Base-by-base conservation (phyloP, 2,113 vertebrate genomes). In the Mobula hypostoma region DNA sequence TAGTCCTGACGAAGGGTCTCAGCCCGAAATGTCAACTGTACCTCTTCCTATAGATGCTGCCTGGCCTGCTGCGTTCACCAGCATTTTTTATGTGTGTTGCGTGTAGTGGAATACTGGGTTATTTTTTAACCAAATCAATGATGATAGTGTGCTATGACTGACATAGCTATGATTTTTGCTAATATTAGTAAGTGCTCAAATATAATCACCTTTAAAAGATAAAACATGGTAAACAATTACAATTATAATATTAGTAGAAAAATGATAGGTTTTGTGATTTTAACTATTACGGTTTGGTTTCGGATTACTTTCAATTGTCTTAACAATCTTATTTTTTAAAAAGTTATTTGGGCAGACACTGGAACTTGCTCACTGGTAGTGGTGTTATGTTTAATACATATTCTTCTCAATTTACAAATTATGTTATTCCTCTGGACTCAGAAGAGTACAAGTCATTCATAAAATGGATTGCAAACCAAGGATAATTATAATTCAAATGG, bases 401-500 rank as follows among this genome's bases (percentile, higher is more conserved):
- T 63, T 29, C 56, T 87, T 12, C 61, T 15, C 83, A 87, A 63
- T 63, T 87, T 27, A 61, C 58, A n/a, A 61, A 1, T 24, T 29
- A 61, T 87, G 58, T 63, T 27, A n/a, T 9, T 87, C 24, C 83
- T 61, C 58, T 87, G 56, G 12, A 63, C 82, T 21, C 24, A 40
- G 56, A 27, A 85, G 82, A 85, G 21, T 85, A 11, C 15, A 17
- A 85, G 21, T 85, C 82, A 61, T 87, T 85, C 82, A 61, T 87
- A 21, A 87, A 9, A 61, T 61, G 58, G 56, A 61, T 1, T 27
- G 1, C 27, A 87, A 87, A 29, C 83, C 56, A 63, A 87, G 29
- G 48, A 61, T 61, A 87, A 87, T 87, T 63, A 87, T 87, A 87
- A 87, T 61, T 87, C 14, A 56, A 87, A 87, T 61, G 58, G 27